phyloP scores from a whole-genome alignment of 35 echinoderm and acorn worm species.

The Lytechinus variegatus region DNA sequence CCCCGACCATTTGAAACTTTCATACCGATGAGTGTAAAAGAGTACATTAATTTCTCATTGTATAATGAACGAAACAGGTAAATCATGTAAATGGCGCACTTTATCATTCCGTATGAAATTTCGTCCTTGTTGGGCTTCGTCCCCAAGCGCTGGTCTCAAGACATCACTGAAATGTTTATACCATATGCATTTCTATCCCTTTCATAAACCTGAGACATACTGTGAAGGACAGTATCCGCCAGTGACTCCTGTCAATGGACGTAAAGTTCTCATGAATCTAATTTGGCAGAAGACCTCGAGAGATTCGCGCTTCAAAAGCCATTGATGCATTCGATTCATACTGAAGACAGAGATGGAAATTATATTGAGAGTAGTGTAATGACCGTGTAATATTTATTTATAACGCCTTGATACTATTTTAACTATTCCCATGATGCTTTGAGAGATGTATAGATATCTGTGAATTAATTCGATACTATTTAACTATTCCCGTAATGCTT shows the following conservation, averaged over 20 bases:
- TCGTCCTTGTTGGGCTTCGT: background rate
- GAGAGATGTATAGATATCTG: background rate
- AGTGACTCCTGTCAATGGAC: background rate
- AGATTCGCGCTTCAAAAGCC: background rate
- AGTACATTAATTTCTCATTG: background rate
- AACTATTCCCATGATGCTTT: background rate
- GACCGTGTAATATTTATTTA: background rate
- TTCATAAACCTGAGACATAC: background rate
- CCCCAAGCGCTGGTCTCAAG: background rate
- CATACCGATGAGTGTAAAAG: background rate
- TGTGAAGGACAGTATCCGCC: background rate
- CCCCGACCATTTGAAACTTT: background rate
- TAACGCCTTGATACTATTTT: background rate
- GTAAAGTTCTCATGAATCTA: background rate
- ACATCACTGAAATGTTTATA: slow-evolving; percentile 14
- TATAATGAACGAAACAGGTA: background rate
- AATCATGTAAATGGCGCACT: background rate
- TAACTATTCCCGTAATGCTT: no score
- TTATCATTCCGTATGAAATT: background rate
- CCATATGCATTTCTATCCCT: background rate
- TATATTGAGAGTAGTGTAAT: background rate
- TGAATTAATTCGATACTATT: no score
- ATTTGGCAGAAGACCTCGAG: background rate
- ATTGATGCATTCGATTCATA: background rate
- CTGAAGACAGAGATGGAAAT: background rate